Base-by-base conservation (phyloP, 2,113 vertebrate genomes). In the Addax nasomaculatus region DNA sequence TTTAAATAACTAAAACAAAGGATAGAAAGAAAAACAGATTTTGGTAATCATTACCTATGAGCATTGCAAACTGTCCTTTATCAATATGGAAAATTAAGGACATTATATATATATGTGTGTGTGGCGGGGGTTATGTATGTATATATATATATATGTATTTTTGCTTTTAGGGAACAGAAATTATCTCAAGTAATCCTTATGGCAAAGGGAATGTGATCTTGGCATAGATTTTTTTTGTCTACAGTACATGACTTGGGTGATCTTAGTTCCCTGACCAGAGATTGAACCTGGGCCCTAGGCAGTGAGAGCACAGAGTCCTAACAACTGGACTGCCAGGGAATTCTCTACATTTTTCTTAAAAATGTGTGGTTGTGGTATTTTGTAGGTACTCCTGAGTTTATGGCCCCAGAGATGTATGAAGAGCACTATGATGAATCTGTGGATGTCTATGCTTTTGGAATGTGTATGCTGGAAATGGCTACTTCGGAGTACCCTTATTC, bases 401-500 rank as follows among this genome's bases (percentile, higher is more conserved):
- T 99, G 99, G 99, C 99, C 89, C 99, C 99, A 70, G 99, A 99
- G 98, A 99, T 99, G 99, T 99, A 99, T 85, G 99, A 99, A 98
- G 99, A 99, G 81, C 99, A 99, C 98, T 99, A 99, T 27, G 99
- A 99, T 67, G 99, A 99, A 97, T 99, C 99, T 49, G 99, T 99
- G 90, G 99, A 99, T 83, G 99, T 99, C 91, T 99, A 99, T 93
- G 99, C 99, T 97, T 99, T 99, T 98, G 99, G 99, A 95, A 99
- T 99, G 99, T 99, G 99, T 98, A 99, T 99, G 99, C 97, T 99
- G 97, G 99, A 99, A 98, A 99, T 99, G 99, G 99, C 99, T 78
- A 99, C 99, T 53, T 99, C 99, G 0, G 99, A 99, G 98, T 99
- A 99, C 94, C 99, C 99, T 14, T 99, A 99, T 98, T 99, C 99